Conservation (phyloP, 2,113 vertebrate species). For the Ardeotis arabs region DNA sequence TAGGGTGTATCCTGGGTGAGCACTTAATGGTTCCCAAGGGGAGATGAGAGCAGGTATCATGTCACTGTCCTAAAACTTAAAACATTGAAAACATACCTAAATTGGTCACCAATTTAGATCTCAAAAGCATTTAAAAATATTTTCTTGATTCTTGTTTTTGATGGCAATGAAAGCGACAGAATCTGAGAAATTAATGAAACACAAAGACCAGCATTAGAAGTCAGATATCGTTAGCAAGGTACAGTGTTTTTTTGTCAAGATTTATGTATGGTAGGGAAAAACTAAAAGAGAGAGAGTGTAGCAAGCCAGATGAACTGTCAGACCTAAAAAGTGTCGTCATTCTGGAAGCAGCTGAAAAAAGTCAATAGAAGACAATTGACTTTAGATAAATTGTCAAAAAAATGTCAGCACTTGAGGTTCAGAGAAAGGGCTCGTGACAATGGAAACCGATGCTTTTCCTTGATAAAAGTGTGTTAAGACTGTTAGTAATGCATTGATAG, state of each 20-base stretch:
- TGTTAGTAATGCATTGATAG: conserved; percentile 50
- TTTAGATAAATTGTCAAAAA: conserved; percentile 63
- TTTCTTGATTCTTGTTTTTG: not conserved
- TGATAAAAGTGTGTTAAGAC: conserved; percentile 41
- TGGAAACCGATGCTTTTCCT: not conserved
- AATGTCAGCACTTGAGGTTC: not conserved
- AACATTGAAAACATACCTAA: not conserved
- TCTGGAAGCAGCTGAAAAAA: conserved; percentile 47
- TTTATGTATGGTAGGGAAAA: conserved; percentile 19
- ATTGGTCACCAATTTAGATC: not conserved
- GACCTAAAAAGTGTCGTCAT: conserved; percentile 48
- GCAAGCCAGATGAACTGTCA: conserved; percentile 46
- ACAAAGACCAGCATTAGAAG: not conserved
- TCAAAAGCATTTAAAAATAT: not conserved
- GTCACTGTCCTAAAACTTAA: not conserved
- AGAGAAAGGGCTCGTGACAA: conserved; percentile 17
- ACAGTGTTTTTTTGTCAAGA: not conserved
- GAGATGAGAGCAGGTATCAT: not conserved
- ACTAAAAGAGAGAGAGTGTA: not conserved
- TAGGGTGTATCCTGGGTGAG: not conserved
- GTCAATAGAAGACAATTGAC: conserved; percentile 64
- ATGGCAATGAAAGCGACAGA: not conserved
- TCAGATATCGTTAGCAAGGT: not conserved
- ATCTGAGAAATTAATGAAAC: not conserved
- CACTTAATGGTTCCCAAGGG: not conserved